A percentile compares a stretch with the other conserved stretches of the same genome.
These are phyloP conservation scores for Uromys caudimaculatus DNA, from an alignment of 2,797 vertebrate genomes.

Conservation along the genomic window DNA sequence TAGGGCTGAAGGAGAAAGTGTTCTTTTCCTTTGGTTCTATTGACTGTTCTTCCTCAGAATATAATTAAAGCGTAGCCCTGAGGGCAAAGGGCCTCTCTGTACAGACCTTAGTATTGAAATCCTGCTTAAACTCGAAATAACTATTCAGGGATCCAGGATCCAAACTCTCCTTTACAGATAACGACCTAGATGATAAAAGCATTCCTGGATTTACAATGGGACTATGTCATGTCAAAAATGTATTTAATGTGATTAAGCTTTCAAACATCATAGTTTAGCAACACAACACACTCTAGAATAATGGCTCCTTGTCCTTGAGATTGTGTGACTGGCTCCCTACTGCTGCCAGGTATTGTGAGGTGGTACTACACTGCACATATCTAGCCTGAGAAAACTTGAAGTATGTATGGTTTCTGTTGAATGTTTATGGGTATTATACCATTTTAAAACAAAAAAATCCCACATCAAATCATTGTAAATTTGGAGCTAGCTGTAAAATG, in stretches of 20 bases:
- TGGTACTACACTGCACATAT: background rate
- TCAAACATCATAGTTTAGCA: background rate
- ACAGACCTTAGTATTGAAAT: background rate
- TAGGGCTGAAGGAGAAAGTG: background rate
- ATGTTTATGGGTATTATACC: background rate
- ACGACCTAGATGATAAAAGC: background rate
- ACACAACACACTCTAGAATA: background rate
- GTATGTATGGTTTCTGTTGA: background rate
- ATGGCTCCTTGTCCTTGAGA: background rate
- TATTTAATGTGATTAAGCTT: background rate
- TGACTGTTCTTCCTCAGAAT: background rate
- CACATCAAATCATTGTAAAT: background rate
- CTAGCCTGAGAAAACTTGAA: background rate
- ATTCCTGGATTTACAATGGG: background rate
- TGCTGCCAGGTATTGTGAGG: background rate
- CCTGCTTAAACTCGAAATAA: background rate
- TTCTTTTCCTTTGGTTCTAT: background rate
- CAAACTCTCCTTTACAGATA: constrained; percentile 23
- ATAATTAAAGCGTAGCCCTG: background rate
- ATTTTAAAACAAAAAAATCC: background rate
- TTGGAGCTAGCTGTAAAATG: background rate
- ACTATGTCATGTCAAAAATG: background rate
- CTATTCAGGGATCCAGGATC: background rate
- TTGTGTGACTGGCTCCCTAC: background rate
- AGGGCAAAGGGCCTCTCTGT: background rate